Conservation (phyloP, 2,113 vertebrate species). For the Ceratotherium simum region DNA sequence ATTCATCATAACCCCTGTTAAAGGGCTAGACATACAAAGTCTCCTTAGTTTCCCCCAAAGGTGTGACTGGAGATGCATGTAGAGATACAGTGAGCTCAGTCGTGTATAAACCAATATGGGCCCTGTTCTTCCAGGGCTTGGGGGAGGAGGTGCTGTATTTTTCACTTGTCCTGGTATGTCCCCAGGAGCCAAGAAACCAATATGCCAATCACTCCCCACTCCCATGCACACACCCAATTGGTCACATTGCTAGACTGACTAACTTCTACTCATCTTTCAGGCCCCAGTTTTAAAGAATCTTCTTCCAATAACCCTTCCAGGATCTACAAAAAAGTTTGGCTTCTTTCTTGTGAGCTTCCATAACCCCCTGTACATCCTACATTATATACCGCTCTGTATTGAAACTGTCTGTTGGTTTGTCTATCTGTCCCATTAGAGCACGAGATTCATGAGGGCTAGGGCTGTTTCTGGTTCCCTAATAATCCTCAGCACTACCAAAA, state of each 20-base stretch:
- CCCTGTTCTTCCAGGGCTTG: not conserved
- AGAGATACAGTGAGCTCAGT: not conserved
- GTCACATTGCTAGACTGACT: not conserved
- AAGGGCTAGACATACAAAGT: not conserved
- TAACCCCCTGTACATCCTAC: not conserved
- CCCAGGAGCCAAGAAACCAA: not conserved
- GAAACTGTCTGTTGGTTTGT: not conserved
- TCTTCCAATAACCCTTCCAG: not conserved
- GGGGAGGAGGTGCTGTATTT: not conserved
- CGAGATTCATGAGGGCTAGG: not conserved
- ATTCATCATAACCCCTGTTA: not conserved
- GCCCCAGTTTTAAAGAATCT: not conserved
- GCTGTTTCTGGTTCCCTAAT: not conserved
- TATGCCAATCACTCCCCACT: not conserved
- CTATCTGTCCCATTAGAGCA: not conserved
- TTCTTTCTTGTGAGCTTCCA: not conserved
- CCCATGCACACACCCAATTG: not conserved
- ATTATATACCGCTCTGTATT: not conserved
- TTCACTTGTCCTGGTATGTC: not conserved
- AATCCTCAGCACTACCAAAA: not conserved
- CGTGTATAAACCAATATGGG: not conserved
- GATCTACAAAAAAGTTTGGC: not conserved
- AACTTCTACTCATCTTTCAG: not conserved
- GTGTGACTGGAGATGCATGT: not conserved
- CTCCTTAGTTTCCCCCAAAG: not conserved